Base-by-base conservation (phyloP, 2,113 vertebrate genomes). In the Agapornis roseicollis region DNA sequence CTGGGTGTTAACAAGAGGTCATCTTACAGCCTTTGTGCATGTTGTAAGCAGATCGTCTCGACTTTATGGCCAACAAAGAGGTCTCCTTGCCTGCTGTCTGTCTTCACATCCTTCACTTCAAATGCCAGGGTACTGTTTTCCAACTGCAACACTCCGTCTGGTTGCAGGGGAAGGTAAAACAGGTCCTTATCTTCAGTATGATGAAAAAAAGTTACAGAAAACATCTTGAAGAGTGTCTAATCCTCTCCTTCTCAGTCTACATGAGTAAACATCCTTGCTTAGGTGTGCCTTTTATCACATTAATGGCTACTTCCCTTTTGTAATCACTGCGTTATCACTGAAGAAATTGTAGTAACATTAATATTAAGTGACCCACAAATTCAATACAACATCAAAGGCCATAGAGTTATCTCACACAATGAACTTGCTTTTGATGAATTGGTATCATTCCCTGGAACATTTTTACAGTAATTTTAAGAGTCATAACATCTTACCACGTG, bases 281-380 rank as follows among this genome's bases (percentile, higher is more conserved):
- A 95, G 95, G 96, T 94, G 95, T 90, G 94, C 92, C 92, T 96
- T 89, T 94, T 96, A 84, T 88, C 69, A 61, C 94, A 96, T 96
- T 94, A 95, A 96, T 95, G 94, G 96, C 72, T 88, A 90, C 94
- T 96, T 96, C 85, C 94, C 83, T 86, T 96, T 93, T 15, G 69
- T 94, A 95, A 93, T 95, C 93, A 93, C 88, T 25, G 69, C 72
- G 64, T 96, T 96, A 94, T 92, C 71, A 65, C 93, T 96, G 42
- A 83, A 96, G 90, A 94, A 94, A 94, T 71, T 80, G 83, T 93
- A 90, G 80, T 80, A 83, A 35, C 7, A 1, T 80, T 80, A 83
- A 35, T 6, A 1, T 80, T 72, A 68, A 92, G 72, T 86, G 94
- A 93, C 92, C 94, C 92, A 74, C 78, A 91, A 92, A 92, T 86